Conservation (phyloP, 2,113 vertebrate genomes). For the Rhea pennata region DNA sequence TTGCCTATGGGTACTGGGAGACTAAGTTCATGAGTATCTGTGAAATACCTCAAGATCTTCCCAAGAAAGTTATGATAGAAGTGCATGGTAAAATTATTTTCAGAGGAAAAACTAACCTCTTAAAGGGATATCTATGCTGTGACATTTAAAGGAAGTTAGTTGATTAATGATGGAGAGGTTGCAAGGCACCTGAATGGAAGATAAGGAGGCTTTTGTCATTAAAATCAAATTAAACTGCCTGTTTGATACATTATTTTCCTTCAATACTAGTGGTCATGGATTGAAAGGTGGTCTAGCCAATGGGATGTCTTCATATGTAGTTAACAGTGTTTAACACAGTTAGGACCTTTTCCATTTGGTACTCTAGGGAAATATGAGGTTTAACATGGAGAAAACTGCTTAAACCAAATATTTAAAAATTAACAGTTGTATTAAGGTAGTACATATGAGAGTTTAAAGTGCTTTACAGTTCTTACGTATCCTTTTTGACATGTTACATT, state of each 20-base stretch:
- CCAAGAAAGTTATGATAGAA: neutral
- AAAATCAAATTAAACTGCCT: neutral
- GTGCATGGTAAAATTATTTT: neutral
- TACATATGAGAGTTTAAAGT: neutral
- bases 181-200: neutral
- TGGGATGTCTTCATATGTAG: neutral
- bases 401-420: conserved; percentile 13
- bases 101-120: neutral
- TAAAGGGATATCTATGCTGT: neutral
- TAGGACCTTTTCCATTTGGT: neutral
- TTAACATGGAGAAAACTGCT: neutral
- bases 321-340: neutral
- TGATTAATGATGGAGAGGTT: neutral
- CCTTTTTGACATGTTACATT: neutral
- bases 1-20: neutral
- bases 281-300: neutral
- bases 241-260: neutral
- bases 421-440: neutral
- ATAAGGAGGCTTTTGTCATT: neutral
- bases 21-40: neutral
- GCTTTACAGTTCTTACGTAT: neutral
- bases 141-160: neutral
- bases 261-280: neutral
- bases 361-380: neutral
- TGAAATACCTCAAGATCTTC: neutral